phyloP scores from a whole-genome alignment of 64 coral and sea anemone species.

The Stichodactyla helianthus region DNA sequence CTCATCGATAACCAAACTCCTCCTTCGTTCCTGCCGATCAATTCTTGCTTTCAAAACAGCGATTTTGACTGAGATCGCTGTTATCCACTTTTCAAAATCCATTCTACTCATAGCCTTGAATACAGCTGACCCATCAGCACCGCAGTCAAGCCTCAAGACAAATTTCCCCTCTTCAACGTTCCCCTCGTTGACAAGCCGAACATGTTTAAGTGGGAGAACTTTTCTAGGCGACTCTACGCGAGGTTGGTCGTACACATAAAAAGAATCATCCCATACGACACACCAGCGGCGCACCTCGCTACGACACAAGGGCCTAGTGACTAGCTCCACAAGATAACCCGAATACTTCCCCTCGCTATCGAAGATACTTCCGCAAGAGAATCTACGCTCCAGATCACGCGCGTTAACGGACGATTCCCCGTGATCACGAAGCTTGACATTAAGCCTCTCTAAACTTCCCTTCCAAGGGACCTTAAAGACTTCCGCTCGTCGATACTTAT shows the following conservation, averaged over 20 bases:
- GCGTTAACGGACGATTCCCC: neutral
- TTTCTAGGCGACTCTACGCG: conserved; percentile 25
- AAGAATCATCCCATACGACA: conserved; percentile 49
- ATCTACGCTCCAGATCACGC: conserved; percentile 55
- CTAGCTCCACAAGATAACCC: conserved; percentile 73
- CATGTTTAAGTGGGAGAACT: conserved; percentile 48
- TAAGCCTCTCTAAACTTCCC: conserved; percentile 49
- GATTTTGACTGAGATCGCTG: conserved; percentile 74
- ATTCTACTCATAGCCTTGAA: conserved; percentile 59
- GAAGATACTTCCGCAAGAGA: conserved; percentile 82
- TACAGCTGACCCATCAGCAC: conserved; percentile 29
- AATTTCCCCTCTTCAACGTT: conserved; percentile 47
- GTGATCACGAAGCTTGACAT: conserved; percentile 56
- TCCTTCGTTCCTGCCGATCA: conserved; percentile 33
- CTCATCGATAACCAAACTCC: conserved; percentile 19
- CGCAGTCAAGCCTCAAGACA: conserved; percentile 56
- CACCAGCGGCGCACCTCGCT: conserved; percentile 87
- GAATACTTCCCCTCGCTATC: conserved; percentile 81
- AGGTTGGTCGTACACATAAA: conserved; percentile 63
- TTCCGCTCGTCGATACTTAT: conserved; percentile 69
- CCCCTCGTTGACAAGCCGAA: conserved; percentile 40
- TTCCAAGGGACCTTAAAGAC: conserved; percentile 47
- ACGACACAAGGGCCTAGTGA: conserved; percentile 41
- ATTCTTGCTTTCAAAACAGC: conserved; percentile 62
- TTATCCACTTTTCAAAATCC: conserved; percentile 87